Conservation (phyloP, 2,113 vertebrate genomes). For the Coptodon rendalli region DNA sequence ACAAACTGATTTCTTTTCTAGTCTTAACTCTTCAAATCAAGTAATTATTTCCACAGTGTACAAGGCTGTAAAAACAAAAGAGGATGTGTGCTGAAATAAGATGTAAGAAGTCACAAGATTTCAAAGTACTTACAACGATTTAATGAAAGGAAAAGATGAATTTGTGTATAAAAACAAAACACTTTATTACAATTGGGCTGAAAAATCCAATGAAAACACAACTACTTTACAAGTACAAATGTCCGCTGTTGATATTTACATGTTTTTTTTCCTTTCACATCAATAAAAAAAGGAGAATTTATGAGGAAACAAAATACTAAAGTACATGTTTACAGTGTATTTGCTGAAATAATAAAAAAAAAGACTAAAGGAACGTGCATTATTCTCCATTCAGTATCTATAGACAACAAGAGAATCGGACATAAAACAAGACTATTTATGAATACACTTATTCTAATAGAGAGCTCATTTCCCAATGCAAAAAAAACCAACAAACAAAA, state of each 20-base stretch:
- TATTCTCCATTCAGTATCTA: slow-evolving; percentile 58
- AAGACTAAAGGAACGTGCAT: slow-evolving; percentile 63
- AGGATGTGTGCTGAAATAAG: not conserved
- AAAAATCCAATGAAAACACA: slow-evolving; percentile 77
- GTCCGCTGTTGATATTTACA: slow-evolving; percentile 82
- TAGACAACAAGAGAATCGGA: slow-evolving; percentile 56
- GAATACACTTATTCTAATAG: slow-evolving; percentile 58
- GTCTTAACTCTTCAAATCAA: not conserved
- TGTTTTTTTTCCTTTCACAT: slow-evolving; percentile 56
- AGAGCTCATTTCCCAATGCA: slow-evolving; percentile 15
- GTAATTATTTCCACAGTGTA: not conserved
- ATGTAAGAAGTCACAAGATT: slow-evolving; percentile 41
- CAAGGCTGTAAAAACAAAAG: not conserved
- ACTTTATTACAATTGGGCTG: slow-evolving; percentile 88
- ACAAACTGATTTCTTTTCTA: not conserved
- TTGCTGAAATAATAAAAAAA: slow-evolving; percentile 58
- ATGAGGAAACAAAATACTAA: slow-evolving; percentile 67
- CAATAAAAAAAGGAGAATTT: slow-evolving; percentile 59
- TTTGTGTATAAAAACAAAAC: slow-evolving; percentile 82
- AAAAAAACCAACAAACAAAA: not conserved
- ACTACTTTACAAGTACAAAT: slow-evolving; percentile 91
- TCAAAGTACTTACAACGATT: slow-evolving; percentile 52
- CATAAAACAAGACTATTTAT: slow-evolving; percentile 62
- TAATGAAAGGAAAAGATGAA: slow-evolving; percentile 57
- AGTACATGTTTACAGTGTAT: slow-evolving; percentile 73